Evolutionary conservation across 2,113 vertebrate species (phyloP).

Genomic region (Patagioenas fasciata): DNA sequence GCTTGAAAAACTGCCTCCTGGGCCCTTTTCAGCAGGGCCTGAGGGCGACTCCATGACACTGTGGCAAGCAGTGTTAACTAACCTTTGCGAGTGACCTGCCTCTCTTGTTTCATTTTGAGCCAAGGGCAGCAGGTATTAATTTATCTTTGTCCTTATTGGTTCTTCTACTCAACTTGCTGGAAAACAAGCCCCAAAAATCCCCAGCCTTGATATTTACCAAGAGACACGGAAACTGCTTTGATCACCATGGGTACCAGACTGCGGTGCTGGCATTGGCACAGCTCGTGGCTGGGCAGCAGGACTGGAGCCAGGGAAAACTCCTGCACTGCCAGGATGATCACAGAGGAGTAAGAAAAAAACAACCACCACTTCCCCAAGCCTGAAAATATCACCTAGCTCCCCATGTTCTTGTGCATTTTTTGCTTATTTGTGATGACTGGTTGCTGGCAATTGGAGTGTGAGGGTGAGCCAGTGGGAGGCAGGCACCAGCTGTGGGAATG

Average conservation of each 20-base stretch:
- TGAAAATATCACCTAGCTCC: not conserved
- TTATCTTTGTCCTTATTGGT: slow-evolving; percentile 55
- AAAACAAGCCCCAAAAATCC: slow-evolving; percentile 62
- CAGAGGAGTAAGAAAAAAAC: not conserved
- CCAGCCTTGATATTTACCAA: slow-evolving; percentile 57
- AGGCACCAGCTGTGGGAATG: not conserved
- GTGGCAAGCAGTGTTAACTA: not conserved
- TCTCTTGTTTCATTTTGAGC: slow-evolving; percentile 62
- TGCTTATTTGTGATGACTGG: not conserved
- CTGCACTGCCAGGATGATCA: not conserved
- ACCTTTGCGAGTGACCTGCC: slow-evolving; percentile 46
- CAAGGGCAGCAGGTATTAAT: slow-evolving; percentile 19
- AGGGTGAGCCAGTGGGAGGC: not conserved
- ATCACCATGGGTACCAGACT: not conserved
- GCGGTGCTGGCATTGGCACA: accelerated
- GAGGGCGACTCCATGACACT: accelerated
- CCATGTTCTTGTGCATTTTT: not conserved
- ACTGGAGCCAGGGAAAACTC: accelerated
- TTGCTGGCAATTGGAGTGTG: accelerated
- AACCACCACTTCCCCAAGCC: not conserved
- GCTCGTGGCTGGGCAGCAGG: not conserved
- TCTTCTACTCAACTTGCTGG: slow-evolving; percentile 43
- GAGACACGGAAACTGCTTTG: not conserved
- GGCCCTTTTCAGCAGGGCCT: not conserved
- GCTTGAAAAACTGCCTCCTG: not conserved